A percentile compares a stretch with the other conserved stretches of the same genome.
phyloP scores from a whole-genome alignment of 53 echinoderm and acorn worm species.

The Holothuria leucospilota region DNA sequence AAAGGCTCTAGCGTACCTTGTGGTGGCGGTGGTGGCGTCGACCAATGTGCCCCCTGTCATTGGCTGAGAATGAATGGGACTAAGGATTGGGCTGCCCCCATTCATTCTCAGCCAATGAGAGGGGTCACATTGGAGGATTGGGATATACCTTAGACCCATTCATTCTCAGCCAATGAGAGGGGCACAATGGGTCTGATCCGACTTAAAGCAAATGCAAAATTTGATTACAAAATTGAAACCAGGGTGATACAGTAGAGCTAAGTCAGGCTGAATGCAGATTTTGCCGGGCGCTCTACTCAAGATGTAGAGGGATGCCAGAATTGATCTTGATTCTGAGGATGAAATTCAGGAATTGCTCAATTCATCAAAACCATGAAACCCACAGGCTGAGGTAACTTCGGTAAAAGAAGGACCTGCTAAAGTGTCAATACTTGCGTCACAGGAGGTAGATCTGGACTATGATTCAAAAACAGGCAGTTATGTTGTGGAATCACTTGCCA shows the following conservation, averaged over 20 bases:
- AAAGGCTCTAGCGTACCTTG: too few relatives aligned
- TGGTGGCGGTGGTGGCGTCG: too few relatives aligned
- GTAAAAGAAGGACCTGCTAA: not conserved
- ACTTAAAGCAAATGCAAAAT: conserved; percentile 28
- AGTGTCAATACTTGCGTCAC: conserved; percentile 1
- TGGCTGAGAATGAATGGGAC: too few relatives aligned
- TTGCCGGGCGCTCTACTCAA: not conserved
- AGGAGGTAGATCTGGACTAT: conserved; percentile 1
- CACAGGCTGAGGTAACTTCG: not conserved
- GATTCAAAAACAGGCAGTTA: conserved; percentile 1
- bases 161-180: too few relatives aligned
- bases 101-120: too few relatives aligned
- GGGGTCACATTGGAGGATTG: too few relatives aligned
- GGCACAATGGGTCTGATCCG: too few relatives aligned
- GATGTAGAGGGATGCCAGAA: not conserved
- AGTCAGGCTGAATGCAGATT: not conserved
- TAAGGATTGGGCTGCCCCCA: too few relatives aligned
- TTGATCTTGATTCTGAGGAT: conserved; percentile 11
- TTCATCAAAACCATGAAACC: not conserved
- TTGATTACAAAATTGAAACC: conserved; percentile 26
- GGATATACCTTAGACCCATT: too few relatives aligned
- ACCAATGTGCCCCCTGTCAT: too few relatives aligned
- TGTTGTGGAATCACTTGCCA: conserved; percentile 14
- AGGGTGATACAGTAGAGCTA: not conserved
- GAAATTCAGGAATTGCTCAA: conserved; percentile 37